Evolutionary conservation across 2,888 invertebrate genomes (phyloP), one percentile per base, ranked within the genome.

Genomic region (Xestia rhomboidea): DNA sequence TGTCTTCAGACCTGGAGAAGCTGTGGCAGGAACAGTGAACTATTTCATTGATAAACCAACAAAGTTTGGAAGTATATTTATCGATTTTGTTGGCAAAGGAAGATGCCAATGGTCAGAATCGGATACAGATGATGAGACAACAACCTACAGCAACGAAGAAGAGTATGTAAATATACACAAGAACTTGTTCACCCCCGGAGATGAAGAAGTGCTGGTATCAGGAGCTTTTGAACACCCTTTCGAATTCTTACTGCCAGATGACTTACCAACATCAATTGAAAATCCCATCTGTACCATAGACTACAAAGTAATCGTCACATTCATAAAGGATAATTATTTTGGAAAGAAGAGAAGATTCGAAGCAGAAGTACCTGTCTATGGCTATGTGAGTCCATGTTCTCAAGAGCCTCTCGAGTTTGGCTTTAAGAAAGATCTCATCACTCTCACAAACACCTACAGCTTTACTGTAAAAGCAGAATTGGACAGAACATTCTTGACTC

Each of bases 41-140:
- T 92, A 88, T 44, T 44, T 38, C 0, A n/a, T 91, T 8, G 84
- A 89, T 24, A 80, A 88, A 64, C 85, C 87, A 15, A 88, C 86
- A 1, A 84, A 87, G 41, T 87, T 82, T 27, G 76, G 79, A 70
- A 71, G 73, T 11, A 86, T 91, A 0, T 73, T 66, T 6, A 70
- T 91, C 0, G 82, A 85, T 0, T 72, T 92, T 3, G 76, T 88
- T 0, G 91, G 92, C 10, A 85, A 82, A 76, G 89, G 87, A 34
- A 79, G 71, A 15, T 90, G 88, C 63, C 21, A 27, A 1, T 91
- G 89, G 90, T 34, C 79, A 11, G 76, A 82, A 69, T 34, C 38
- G 15, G 68, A 70, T 21, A n/a, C 27, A 27, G 27, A 44, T 44
- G 13, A 69, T 8, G 18, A 54, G 0, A 41, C 54, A 24, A 69